Evolutionary conservation across 2,888 invertebrate genomes (phyloP).

Genomic region (Lissonota sp.): DNA sequence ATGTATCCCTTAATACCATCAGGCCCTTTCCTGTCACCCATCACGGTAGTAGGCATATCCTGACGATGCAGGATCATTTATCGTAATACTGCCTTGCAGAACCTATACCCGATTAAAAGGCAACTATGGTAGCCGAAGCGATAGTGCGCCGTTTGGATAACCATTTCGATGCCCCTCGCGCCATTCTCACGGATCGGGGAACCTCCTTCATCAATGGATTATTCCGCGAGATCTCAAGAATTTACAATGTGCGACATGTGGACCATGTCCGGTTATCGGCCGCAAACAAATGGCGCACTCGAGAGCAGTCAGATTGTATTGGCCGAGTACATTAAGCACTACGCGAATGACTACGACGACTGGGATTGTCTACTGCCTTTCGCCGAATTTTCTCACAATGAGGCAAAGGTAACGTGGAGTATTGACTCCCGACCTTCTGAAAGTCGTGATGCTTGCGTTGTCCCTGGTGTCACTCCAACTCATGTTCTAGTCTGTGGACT

Average conservation of each 20-base stretch:
- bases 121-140: constrained; percentile 34
- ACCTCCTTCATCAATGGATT: constrained; percentile 43
- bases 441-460: too few species aligned
- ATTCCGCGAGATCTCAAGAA: constrained; percentile 22
- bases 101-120: background rate
- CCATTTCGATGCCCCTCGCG: constrained; percentile 32
- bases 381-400: background rate
- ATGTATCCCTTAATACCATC: constrained; percentile 30
- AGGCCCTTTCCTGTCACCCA: constrained; percentile 39
- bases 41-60: constrained; percentile 48
- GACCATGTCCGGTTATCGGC: background rate
- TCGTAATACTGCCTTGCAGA: background rate
- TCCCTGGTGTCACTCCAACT: too few species aligned
- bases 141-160: constrained; percentile 31
- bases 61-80: constrained; percentile 56
- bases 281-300: background rate
- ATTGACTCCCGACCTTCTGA: too few species aligned
- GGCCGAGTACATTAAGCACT: background rate
- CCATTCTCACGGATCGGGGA: constrained; percentile 47
- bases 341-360: background rate
- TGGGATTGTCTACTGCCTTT: background rate
- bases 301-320: background rate
- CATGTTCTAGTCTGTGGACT: too few species aligned
- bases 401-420: too few species aligned
- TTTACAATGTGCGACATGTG: too few species aligned